These are phyloP conservation scores for Rhopalosiphum nymphaeae DNA, from an alignment of 2,888 invertebrate genomes.

Conservation along the genomic window DNA sequence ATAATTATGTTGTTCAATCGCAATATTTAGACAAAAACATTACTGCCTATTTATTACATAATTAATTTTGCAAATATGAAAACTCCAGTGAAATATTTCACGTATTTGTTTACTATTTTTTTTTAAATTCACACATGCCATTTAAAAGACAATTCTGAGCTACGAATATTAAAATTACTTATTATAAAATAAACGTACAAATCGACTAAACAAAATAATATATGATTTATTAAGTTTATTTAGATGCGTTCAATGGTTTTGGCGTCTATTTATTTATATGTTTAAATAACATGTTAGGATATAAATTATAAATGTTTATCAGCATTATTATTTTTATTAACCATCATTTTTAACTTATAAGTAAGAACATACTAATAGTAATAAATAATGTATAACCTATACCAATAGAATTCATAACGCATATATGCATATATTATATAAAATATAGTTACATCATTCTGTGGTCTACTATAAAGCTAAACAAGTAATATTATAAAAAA, in stretches of 20 bases:
- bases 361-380: neutral
- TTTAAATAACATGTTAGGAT: neutral
- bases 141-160: neutral
- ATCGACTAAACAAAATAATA: neutral
- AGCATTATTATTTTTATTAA: neutral
- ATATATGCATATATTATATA: neutral
- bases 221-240: neutral
- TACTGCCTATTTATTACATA: neutral
- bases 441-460: neutral
- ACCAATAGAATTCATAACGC: neutral
- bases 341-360: neutral
- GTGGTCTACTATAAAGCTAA: neutral
- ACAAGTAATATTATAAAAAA: neutral
- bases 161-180: neutral
- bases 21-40: neutral
- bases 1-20: neutral
- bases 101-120: neutral
- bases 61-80: neutral
- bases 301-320: neutral
- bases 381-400: neutral
- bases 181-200: neutral
- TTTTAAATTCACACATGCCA: neutral
- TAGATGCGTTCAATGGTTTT: neutral
- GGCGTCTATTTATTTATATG: neutral
- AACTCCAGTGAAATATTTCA: neutral